Evolutionary conservation across 2,888 invertebrate genomes (phyloP).

Genomic region (Idaea dimidiata): DNA sequence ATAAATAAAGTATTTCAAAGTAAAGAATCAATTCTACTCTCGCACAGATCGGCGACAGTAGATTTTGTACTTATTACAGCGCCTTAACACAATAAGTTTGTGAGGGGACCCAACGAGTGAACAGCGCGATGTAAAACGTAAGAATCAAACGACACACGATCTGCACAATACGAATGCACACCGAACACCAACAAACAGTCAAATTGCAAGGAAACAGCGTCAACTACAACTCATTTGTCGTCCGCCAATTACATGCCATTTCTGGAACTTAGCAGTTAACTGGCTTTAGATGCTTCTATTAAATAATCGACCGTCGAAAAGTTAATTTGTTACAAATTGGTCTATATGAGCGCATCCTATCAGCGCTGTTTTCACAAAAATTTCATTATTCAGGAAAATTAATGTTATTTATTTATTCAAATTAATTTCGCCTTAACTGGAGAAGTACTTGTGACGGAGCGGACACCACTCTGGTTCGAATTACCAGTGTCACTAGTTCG

Average conservation of each 20-base stretch:
- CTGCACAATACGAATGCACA: constrained; percentile 62
- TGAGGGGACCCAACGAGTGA: background rate
- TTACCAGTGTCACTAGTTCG: too few relatives aligned
- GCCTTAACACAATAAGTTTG: constrained; percentile 7
- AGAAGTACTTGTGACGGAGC: too few relatives aligned
- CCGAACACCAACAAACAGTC: constrained; percentile 76
- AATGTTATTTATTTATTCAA: too few relatives aligned
- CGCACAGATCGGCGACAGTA: too few relatives aligned
- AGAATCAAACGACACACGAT: constrained; percentile 47
- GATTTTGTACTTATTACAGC: too few relatives aligned
- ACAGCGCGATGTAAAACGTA: constrained; percentile 23
- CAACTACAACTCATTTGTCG: constrained; percentile 52
- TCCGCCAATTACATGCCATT: constrained; percentile 60
- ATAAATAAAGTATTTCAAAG: too few relatives aligned
- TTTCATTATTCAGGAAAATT: too few relatives aligned
- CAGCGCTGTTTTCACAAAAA: too few relatives aligned
- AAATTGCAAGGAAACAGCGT: constrained; percentile 42
- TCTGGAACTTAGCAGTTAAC: constrained; percentile 35
- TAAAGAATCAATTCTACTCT: too few relatives aligned
- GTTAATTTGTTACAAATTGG: constrained; percentile 5
- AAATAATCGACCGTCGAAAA: background rate
- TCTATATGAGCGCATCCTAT: constrained; percentile 8
- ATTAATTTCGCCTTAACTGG: too few relatives aligned
- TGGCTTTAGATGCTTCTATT: constrained; percentile 59
- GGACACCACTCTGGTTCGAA: too few relatives aligned